Conservation (phyloP, 2,888 invertebrate genomes). For the Plebejus argus region DNA sequence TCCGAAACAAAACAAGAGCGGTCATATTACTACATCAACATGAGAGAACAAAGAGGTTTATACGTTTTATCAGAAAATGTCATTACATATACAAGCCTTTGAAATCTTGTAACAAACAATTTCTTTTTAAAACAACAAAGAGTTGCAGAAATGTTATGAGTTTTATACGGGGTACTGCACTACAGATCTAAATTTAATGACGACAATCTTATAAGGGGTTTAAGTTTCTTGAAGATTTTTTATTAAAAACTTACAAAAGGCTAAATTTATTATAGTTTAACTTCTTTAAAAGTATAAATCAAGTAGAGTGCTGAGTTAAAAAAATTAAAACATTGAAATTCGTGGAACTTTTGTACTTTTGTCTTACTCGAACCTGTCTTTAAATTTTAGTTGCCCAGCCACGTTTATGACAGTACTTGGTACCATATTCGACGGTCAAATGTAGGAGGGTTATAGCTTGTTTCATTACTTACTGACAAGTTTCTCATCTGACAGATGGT, state of each 20-base stretch:
- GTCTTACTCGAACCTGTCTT: too few relatives aligned
- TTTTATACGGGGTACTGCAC: constrained; percentile 57
- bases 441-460: too few relatives aligned
- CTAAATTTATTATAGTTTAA: too few relatives aligned
- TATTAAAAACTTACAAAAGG: neutral
- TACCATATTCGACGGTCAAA: too few relatives aligned
- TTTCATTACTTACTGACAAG: too few relatives aligned
- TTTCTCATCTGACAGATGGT: too few relatives aligned
- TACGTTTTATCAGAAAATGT: constrained; percentile 69
- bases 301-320: too few relatives aligned
- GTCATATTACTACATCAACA: constrained; percentile 59
- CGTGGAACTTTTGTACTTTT: too few relatives aligned
- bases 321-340: too few relatives aligned
- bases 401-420: too few relatives aligned
- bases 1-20: constrained; percentile 46
- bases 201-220: neutral
- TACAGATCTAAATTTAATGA: constrained; percentile 49
- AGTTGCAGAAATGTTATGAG: constrained; percentile 47
- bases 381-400: too few relatives aligned
- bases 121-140: constrained; percentile 46
- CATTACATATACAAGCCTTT: constrained; percentile 62
- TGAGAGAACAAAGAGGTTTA: constrained; percentile 72
- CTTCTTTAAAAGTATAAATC: too few relatives aligned
- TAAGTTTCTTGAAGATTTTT: neutral
- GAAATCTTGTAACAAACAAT: constrained; percentile 54